Evolutionary conservation across 2,888 invertebrate genomes (phyloP), one percentile per base, ranked within the genome.

Genomic region (Calephelis perditalis): DNA sequence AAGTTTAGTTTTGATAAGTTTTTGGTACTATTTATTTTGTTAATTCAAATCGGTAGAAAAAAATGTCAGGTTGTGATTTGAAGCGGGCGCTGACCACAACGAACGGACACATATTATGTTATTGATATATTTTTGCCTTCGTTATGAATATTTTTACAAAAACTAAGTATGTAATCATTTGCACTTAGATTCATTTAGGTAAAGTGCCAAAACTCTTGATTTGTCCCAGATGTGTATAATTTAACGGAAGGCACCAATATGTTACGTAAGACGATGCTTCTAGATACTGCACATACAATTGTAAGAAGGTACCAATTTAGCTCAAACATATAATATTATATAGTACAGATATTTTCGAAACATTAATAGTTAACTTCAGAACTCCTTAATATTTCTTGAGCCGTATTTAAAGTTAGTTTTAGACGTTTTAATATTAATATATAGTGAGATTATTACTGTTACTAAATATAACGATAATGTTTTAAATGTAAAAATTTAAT

Each of bases 381-480:
- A 61, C 57, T 15, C 44, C 63, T 64, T 63, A 64, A 66, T 67
- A 67, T 67, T 68, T 68, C 66, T 66, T 58, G 65, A 66, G 59
- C 60, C 62, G 65, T 66, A 68, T 68, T 63, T 63, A 66, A 62
- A 58, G 64, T 26, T 57, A 62, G 56, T 60, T 61, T 65, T 66
- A 66, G 62, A 60, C 52, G 65, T 60, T 67, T 68, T 56, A 68
- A 66, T 67, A 65, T 65, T 57, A 65, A 65, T 65, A 59, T 54
- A 68, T 68, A 69, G 68, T 71, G 69, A 71, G 67, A 71, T 69
- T 61, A 59, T 58, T 64, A 63, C 62, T 58, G 61, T 64, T 63
- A 65, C 43, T 58, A 54, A 36, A 37, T 60, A 61, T 64, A 58
- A 54, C 62, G 54, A 54, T 62, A 49, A 61, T 59, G 62, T 64